Evolutionary conservation across 2,113 vertebrate species (phyloP).

Genomic region (Plestiodon gilberti): DNA sequence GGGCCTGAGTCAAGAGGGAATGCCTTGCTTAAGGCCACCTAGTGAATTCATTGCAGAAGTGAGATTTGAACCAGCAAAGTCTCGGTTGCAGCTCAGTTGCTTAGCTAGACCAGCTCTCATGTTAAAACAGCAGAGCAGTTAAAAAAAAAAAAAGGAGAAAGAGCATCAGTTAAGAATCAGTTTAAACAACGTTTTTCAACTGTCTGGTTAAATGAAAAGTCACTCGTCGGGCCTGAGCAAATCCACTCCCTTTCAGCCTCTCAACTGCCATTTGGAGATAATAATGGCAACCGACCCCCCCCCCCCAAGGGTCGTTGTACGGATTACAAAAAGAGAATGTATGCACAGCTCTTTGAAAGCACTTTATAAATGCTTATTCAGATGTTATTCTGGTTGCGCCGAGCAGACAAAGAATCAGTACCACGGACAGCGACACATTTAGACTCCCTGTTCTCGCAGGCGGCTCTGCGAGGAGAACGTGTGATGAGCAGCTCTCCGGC

Average conservation of each 20-base stretch:
- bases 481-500: background rate
- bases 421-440: background rate
- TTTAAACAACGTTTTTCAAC: background rate
- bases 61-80: no score
- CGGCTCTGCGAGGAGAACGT: background rate
- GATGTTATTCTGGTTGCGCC: background rate
- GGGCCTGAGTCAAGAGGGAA: no score
- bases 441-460: background rate
- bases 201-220: no score
- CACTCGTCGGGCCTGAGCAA: no score
- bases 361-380: background rate
- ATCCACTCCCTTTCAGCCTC: background rate
- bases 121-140: no score
- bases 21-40: no score
- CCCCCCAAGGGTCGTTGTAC: background rate
- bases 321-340: background rate
- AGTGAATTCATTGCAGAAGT: no score
- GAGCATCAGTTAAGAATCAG: no score
- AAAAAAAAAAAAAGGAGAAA: no score
- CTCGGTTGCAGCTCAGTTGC: no score
- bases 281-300: background rate
- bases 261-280: background rate
- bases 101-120: no score
- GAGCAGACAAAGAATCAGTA: background rate
- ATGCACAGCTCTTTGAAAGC: background rate